phyloP scores from a whole-genome alignment of 64 coral and sea anemone genomes.

The Hydrozoanthus tunicans region DNA sequence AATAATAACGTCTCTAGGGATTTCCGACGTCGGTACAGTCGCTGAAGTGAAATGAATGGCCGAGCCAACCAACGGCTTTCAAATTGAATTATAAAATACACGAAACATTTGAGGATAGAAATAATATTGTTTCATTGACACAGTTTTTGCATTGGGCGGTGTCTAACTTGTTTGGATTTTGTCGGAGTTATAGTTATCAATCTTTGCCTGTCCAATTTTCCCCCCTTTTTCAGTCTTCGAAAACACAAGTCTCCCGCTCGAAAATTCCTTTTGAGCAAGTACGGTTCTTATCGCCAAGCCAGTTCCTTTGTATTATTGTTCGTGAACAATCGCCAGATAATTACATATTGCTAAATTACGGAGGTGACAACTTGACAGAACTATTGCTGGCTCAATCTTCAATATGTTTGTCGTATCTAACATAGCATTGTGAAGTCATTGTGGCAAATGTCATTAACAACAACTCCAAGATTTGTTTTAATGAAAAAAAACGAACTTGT shows the following conservation, averaged over 20 bases:
- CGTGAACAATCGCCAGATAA: background rate
- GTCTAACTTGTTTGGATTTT: background rate
- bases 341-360: conserved; percentile 2
- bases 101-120: background rate
- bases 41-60: conserved; percentile 10
- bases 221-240: no score
- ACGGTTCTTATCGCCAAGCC: background rate
- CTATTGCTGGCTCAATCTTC: background rate
- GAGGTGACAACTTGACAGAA: background rate
- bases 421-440: background rate
- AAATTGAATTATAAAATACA: background rate
- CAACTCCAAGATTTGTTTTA: background rate
- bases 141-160: background rate
- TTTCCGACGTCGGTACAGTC: background rate
- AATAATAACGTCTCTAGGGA: background rate
- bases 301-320: conserved; percentile 8
- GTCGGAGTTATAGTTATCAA: no score
- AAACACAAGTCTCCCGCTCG: background rate
- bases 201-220: no score
- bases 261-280: background rate
- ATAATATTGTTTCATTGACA: background rate
- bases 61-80: background rate
- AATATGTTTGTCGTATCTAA: background rate
- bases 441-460: background rate
- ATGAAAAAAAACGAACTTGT: background rate